Evolutionary conservation across 2,888 invertebrate genomes (phyloP).

Genomic region (Danaus chrysippus): DNA sequence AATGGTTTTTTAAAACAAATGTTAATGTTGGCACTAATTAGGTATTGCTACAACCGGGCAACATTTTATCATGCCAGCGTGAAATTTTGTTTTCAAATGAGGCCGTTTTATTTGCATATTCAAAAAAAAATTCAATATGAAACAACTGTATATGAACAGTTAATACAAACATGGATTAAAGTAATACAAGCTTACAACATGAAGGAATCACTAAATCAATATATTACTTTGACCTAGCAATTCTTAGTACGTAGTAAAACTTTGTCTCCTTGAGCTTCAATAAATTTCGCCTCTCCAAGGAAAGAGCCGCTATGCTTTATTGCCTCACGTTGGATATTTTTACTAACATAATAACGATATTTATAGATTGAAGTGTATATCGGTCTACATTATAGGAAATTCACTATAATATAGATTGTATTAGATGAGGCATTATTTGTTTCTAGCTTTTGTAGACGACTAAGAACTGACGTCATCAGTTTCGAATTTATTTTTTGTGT

Average conservation of each 20-base stretch:
- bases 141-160: neutral
- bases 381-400: neutral
- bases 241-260: slow-evolving; percentile 16
- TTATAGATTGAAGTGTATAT: neutral
- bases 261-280: slow-evolving; percentile 20
- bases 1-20: neutral
- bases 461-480: neutral
- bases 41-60: neutral
- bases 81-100: neutral
- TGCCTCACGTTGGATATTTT: slow-evolving; percentile 13
- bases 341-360: slow-evolving; percentile 5
- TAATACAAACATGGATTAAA: neutral
- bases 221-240: slow-evolving; percentile 17
- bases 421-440: too few relatives aligned
- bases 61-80: slow-evolving; percentile 1
- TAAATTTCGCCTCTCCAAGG: slow-evolving; percentile 21
- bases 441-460: too few relatives aligned
- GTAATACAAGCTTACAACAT: neutral
- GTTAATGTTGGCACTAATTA: slow-evolving; percentile 1
- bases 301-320: slow-evolving; percentile 21
- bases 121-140: neutral
- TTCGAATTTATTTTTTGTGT: neutral
- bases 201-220: neutral
- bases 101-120: neutral
- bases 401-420: too few relatives aligned